These are phyloP conservation scores for Sclerodermus sp. DNA, from an alignment of 2,888 invertebrate genomes.

Conservation along the genomic window DNA sequence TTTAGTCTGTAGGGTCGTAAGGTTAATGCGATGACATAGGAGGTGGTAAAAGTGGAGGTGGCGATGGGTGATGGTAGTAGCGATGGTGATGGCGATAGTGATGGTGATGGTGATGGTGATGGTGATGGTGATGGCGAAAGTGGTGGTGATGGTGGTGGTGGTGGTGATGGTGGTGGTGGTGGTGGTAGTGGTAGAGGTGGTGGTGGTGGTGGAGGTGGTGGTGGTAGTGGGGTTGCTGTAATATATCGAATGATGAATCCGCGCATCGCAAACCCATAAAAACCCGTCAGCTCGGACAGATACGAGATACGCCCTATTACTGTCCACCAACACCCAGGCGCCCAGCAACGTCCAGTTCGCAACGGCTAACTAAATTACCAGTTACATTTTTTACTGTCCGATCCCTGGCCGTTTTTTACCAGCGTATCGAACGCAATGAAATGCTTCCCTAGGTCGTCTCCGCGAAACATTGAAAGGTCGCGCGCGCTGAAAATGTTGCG, in stretches of 20 bases:
- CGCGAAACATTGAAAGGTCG: conserved; percentile 27
- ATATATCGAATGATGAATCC: conserved; percentile 56
- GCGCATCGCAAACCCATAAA: conserved; percentile 56
- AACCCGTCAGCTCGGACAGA: conserved; percentile 54
- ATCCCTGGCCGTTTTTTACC: conserved; percentile 49
- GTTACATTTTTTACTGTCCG: conserved; percentile 57
- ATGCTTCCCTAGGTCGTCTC: conserved; percentile 41
- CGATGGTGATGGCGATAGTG: too few relatives aligned
- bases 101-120: too few relatives aligned
- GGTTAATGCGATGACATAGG: conserved; percentile 44
- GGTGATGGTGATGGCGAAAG: too few relatives aligned
- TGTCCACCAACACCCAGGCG: conserved; percentile 46
- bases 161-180: too few relatives aligned
- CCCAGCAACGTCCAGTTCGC: conserved; percentile 42
- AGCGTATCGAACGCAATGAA: conserved; percentile 53
- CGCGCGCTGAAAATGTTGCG: conserved; percentile 24
- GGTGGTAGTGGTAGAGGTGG: conserved; percentile 7
- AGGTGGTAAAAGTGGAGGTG: too few relatives aligned
- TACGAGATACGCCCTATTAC: conserved; percentile 57
- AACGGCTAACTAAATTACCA: conserved; percentile 57
- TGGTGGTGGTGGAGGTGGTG: too few relatives aligned
- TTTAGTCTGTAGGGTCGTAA: conserved; percentile 38
- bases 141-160: conserved; percentile 39
- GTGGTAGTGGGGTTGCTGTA: conserved; percentile 28
- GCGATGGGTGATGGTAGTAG: too few relatives aligned